These are phyloP conservation scores for Dinomys branickii DNA, from an alignment of 2,113 vertebrate species.

Conservation along the genomic window DNA sequence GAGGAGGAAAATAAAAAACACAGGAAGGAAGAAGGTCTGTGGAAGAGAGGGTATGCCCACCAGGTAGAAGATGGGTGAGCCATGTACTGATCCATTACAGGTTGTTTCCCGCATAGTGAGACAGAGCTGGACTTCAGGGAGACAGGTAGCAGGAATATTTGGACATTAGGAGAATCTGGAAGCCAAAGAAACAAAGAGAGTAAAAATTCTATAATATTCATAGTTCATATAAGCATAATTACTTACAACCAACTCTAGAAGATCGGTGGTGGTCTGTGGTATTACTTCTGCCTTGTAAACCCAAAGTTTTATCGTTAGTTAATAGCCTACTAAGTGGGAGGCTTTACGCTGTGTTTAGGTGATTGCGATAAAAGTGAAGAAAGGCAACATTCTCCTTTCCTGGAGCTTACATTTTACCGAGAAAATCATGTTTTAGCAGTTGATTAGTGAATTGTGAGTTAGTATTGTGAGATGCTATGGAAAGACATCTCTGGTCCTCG, in stretches of 20 bases:
- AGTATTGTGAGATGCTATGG: neutral
- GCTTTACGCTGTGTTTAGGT: neutral
- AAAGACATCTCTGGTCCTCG: neutral
- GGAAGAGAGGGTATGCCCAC: constrained; percentile 72
- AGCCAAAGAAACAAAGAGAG: constrained; percentile 25
- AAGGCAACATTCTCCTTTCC: neutral
- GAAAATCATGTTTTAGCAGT: neutral
- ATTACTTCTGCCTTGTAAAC: neutral
- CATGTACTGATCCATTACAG: constrained; percentile 62
- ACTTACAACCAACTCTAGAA: neutral
- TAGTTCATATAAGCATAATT: neutral
- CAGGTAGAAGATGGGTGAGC: constrained; percentile 65
- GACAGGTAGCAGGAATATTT: constrained; percentile 23
- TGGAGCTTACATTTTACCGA: constrained; percentile 11
- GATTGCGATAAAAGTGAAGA: neutral
- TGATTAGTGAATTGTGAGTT: neutral
- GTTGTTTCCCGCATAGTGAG: constrained; percentile 22
- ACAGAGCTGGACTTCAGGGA: neutral
- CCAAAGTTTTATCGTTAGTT: neutral
- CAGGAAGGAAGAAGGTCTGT: constrained; percentile 49
- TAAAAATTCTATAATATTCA: neutral
- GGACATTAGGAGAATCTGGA: neutral
- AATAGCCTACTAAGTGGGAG: neutral
- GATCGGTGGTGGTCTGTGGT: neutral
- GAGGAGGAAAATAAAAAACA: constrained; percentile 72